Evolutionary conservation across 2,113 vertebrate species (phyloP), one percentile per base, ranked within the genome.

Genomic region (Uria lomvia): DNA sequence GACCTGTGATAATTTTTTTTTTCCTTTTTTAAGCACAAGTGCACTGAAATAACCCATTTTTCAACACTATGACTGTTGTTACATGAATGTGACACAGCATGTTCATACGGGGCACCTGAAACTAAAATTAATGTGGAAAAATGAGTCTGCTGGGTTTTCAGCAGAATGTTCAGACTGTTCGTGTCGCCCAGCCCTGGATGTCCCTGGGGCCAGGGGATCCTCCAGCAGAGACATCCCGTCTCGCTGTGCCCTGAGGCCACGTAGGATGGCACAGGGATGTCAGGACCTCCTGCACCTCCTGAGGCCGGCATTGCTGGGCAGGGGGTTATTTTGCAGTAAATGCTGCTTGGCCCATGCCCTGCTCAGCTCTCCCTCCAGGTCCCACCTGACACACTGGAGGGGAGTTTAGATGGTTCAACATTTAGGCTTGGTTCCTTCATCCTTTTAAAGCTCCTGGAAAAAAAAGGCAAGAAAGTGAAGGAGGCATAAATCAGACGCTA

Each of bases 201-300:
- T 30, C 19, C 34, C n/a, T n/a, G 62, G 38, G 45, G 15, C 19
- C 56, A 29, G 50, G 29, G 32, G 11, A 52, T 66, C 40, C 45
- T 60, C 32, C 53, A 50, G 22, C 45, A 82, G 11, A 60, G 5
- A 56, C 53, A 34, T 43, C 36, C 68, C 0, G 0, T 16, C 34
- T 30, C 4, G 0, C 17, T 4, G 0, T 19, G 49, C 34, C 66
- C 73, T 1, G 16, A 58, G 43, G 63, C 38, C 1, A 0, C 5
- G 0, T 4, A 24, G 49, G 38, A 40, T 70, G 13, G 5, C 75
- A 15, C 1, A 0, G 70, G 58, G 53, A 59, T 2, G 1, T 18
- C 72, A 38, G 53, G 62, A 74, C 12, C 74, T 23, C 15, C 32
- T 12, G 56, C 42, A 12, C 11, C 12, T 40, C n/a, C 52, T 9